These are phyloP conservation scores for Aspidiotus destructor DNA, from an alignment of 2,888 invertebrate species.

Conservation along the genomic window DNA sequence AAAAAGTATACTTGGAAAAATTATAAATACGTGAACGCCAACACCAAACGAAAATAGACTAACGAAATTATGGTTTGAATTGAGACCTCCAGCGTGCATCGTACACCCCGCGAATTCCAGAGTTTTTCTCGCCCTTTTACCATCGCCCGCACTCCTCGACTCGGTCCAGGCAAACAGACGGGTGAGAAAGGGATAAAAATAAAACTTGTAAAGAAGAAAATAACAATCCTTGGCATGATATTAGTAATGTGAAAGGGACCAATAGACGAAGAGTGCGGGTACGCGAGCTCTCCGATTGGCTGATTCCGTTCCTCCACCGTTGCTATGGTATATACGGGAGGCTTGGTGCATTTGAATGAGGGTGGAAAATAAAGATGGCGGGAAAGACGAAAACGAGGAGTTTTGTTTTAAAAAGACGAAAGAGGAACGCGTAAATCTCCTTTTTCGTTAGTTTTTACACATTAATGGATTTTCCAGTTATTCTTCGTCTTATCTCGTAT, in stretches of 20 bases:
- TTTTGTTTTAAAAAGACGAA: constrained; percentile 28
- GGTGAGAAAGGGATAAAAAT: constrained; percentile 32
- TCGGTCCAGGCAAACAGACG: constrained; percentile 19
- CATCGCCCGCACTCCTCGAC: background rate
- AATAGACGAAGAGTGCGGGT: constrained; percentile 29
- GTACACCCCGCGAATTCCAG: constrained; percentile 15
- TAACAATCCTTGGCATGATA: constrained; percentile 29
- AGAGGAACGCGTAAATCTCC: constrained; percentile 1
- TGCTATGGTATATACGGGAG: constrained; percentile 19
- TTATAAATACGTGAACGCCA: constrained; percentile 39
- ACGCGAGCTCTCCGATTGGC: constrained; percentile 21
- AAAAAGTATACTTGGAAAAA: constrained; percentile 17
- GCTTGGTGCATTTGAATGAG: background rate
- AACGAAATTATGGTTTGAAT: constrained; percentile 48
- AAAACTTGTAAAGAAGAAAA: constrained; percentile 29
- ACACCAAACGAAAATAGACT: constrained; percentile 55
- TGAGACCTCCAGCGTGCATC: constrained; percentile 29
- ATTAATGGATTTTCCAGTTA: constrained; percentile 31
- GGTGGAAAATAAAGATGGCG: constrained; percentile 26
- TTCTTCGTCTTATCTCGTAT: constrained; percentile 12
- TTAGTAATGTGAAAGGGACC: constrained; percentile 21
- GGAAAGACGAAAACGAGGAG: constrained; percentile 17
- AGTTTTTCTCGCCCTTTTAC: constrained; percentile 8
- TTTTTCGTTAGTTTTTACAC: constrained; percentile 21
- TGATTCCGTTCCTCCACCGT: constrained; percentile 21